phyloP scores from a whole-genome alignment of 2,113 vertebrate species.

The Halcyon senegalensis region DNA sequence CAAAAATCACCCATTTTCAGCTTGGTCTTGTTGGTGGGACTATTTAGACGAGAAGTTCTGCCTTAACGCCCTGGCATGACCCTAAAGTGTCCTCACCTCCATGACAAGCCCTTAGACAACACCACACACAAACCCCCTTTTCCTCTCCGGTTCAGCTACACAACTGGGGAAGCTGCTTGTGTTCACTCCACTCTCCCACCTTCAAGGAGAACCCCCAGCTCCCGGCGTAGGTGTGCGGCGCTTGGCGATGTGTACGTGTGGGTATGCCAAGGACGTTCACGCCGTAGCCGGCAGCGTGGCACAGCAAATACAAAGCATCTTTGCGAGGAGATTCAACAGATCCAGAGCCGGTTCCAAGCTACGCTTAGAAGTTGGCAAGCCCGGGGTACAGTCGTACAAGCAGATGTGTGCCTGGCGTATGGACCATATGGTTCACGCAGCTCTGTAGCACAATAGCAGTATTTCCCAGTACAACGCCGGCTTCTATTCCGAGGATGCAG shows the following conservation, averaged over 20 bases:
- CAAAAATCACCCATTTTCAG: not conserved
- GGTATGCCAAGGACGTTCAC: not conserved
- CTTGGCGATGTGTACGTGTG: fast-evolving
- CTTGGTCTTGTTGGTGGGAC: not conserved
- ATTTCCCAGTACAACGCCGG: not conserved
- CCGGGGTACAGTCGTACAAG: not conserved
- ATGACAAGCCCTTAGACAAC: not conserved
- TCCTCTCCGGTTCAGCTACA: not conserved
- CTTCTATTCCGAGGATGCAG: not conserved
- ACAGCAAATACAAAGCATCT: not conserved
- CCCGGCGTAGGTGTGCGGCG: not conserved
- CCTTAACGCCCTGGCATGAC: not conserved
- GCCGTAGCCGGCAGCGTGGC: not conserved
- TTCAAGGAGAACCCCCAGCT: not conserved
- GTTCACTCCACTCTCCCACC: not conserved
- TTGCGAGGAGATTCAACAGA: not conserved
- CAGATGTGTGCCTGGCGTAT: not conserved
- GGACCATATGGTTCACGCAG: not conserved
- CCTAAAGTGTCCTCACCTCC: not conserved
- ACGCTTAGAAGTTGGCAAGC: not conserved
- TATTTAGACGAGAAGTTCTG: not conserved
- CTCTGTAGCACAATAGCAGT: not conserved
- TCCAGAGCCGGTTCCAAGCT: not conserved
- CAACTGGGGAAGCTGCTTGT: not conserved
- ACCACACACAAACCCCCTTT: fast-evolving